phyloP scores from a whole-genome alignment of 2,888 invertebrate species.

The Coenonympha glycerion region DNA sequence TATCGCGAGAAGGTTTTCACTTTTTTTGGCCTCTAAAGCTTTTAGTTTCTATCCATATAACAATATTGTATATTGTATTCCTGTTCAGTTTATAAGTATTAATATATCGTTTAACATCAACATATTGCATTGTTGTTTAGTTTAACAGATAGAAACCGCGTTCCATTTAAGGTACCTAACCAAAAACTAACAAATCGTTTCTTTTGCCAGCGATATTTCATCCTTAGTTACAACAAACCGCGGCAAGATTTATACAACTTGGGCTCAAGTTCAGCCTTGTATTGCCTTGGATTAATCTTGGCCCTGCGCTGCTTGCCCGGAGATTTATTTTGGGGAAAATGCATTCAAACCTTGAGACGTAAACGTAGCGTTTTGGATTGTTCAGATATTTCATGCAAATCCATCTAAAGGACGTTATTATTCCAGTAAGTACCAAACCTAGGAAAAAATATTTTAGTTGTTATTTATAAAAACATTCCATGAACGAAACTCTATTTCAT shows the following conservation, averaged over 20 bases:
- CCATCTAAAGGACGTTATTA: neutral
- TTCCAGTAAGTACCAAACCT: too few species aligned
- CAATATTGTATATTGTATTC: too few species aligned
- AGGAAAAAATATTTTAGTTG: too few species aligned
- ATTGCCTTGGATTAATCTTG: slow-evolving; percentile 14
- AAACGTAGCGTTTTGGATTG: slow-evolving; percentile 1
- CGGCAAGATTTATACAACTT: slow-evolving; percentile 12
- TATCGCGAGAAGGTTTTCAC: too few species aligned
- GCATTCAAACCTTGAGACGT: slow-evolving; percentile 11
- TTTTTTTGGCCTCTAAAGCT: too few species aligned
- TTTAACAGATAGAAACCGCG: neutral
- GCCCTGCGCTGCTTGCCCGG: slow-evolving; percentile 1
- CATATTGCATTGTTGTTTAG: too few species aligned
- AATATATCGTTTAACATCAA: too few species aligned
- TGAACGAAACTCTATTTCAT: too few species aligned
- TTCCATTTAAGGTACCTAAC: slow-evolving; percentile 1
- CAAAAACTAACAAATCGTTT: slow-evolving; percentile 13
- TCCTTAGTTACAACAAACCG: slow-evolving; percentile 15
- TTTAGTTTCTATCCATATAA: too few species aligned
- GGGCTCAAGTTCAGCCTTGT: slow-evolving; percentile 12
- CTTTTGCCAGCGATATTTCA: slow-evolving; percentile 11
- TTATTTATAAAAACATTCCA: too few species aligned
- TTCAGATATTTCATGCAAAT: slow-evolving; percentile 1
- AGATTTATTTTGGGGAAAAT: slow-evolving; percentile 7
- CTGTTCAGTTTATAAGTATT: too few species aligned